Conservation (phyloP, 2,888 invertebrate species). For the Rhopalosiphum nymphaeae region DNA sequence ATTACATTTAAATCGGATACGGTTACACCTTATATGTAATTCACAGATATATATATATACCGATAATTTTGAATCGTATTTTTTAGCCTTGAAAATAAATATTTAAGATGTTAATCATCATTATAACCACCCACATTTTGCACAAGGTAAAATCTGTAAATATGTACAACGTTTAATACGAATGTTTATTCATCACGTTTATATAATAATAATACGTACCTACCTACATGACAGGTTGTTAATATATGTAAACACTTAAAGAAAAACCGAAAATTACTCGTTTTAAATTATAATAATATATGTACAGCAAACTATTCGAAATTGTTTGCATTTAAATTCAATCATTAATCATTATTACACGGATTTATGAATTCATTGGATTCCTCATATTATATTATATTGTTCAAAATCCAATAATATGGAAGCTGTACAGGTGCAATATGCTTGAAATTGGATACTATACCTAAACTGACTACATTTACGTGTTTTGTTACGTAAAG, state of each 20-base stretch:
- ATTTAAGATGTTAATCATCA: constrained; percentile 26
- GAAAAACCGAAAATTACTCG: background rate
- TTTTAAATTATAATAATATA: background rate
- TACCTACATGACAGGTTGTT: background rate
- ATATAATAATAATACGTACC: background rate
- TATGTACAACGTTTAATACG: background rate
- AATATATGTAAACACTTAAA: background rate
- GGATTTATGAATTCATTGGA: background rate
- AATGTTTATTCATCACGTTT: constrained; percentile 20
- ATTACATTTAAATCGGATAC: background rate
- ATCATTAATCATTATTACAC: background rate
- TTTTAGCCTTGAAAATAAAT: constrained; percentile 33
- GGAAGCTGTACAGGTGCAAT: background rate
- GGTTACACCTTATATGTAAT: background rate
- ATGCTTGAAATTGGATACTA: background rate
- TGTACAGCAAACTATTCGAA: background rate
- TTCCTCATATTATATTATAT: background rate
- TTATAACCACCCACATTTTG: constrained; percentile 24
- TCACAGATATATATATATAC: background rate
- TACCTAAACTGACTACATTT: background rate
- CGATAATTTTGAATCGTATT: background rate
- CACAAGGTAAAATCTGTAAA: constrained; percentile 35
- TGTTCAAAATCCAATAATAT: background rate
- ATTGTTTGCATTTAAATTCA: background rate
- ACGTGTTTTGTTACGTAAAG: background rate